Conservation (phyloP, 2,113 vertebrate genomes). For the Osmerus eperlanus region DNA sequence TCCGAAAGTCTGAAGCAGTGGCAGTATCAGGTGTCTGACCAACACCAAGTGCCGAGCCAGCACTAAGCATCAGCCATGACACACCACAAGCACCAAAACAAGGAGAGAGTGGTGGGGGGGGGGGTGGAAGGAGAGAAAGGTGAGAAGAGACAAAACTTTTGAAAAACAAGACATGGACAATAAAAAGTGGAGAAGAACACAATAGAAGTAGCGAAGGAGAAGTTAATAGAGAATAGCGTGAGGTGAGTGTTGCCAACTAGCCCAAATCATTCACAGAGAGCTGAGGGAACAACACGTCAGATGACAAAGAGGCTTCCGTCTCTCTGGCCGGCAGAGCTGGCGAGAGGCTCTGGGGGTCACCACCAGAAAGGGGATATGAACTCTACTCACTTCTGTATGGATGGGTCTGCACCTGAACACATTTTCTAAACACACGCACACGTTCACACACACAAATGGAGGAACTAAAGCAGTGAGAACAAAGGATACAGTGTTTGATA, state of each 20-base stretch:
- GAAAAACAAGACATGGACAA: conserved; percentile 27
- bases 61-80: conserved; percentile 42
- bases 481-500: not conserved
- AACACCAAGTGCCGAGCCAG: conserved; percentile 53
- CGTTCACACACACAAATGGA: not conserved
- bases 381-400: conserved; percentile 60
- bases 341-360: conserved; percentile 24
- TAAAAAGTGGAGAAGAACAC: conserved; percentile 49
- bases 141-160: conserved; percentile 42
- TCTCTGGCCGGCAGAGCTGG: not conserved
- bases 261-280: too few relatives aligned
- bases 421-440: conserved; percentile 13
- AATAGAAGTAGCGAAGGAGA: conserved; percentile 44
- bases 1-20: conserved; percentile 65
- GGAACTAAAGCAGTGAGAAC: not conserved
- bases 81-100: conserved; percentile 52
- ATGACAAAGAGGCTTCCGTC: conserved; percentile 28
- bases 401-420: conserved; percentile 22
- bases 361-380: conserved; percentile 64
- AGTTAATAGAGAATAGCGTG: not conserved
- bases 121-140: conserved; percentile 17
- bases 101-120: not conserved
- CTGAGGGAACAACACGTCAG: conserved; percentile 27
- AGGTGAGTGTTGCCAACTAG: not conserved
- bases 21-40: conserved; percentile 66